Base-by-base conservation (phyloP, 2,888 invertebrate genomes). In the Diadegma fenestrale region DNA sequence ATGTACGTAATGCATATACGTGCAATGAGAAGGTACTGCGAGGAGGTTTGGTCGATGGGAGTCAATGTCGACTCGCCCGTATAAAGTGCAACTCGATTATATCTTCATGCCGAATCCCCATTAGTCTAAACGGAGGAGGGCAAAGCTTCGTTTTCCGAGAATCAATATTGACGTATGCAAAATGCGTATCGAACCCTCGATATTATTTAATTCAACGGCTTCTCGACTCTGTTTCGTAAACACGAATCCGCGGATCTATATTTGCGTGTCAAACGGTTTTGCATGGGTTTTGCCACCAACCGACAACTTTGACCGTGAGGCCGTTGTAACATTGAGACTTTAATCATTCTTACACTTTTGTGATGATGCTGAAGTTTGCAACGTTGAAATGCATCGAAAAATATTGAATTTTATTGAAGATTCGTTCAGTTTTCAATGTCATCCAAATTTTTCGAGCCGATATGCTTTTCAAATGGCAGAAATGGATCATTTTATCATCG, bases 161-260 rank as follows among this genome's bases (percentile, higher is more conserved):
- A 69, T 69, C 78, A 78, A 78, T 78, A 78, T 78, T 78, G 58
- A 69, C 78, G 26, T 69, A 68, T 51, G 33, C 43, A 69, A 17
- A 68, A 19, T 26, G 41, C 37, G 26, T 68, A 68, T 58, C 72
- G 22, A 58, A 7, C 43, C n/a, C 14, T 61, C 61, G n/a, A 76
- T 45, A 48, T 30, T 37, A 22, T 41, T 26, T 22, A 22, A 72
- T 22, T 58, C 14, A 14, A 37, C 22, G 19, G 2, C 17, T 22
- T 41, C 2, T 14, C 5, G 22, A 58, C 54, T 58, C 30, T 14
- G 14, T 22, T 51, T 72, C 30, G 22, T 22, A 43, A 45, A 37
- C 0, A 33, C 33, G 14, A 69, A 30, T 69, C 48, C n/a, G 48
- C n/a, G 30, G 12, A 48, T 14, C 1, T 19, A 48, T n/a, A 30